Evolutionary conservation across 1,140 invertebrate species (phyloP), one percentile per base, ranked within the genome.

Genomic region (Ceratosolen solmsi): DNA sequence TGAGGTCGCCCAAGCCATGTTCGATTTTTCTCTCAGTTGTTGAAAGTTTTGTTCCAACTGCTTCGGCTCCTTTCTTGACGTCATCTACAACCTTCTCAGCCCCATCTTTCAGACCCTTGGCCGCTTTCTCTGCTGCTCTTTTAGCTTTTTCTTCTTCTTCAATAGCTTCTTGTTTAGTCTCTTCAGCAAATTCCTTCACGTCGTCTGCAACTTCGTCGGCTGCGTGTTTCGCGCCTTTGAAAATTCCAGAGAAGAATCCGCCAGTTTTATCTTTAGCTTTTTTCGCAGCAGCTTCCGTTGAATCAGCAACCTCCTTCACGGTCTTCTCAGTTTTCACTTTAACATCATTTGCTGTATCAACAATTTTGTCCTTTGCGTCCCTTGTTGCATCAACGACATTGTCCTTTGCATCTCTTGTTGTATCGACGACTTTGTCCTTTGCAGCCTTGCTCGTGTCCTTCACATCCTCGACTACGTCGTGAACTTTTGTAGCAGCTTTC

Each of bases 121-220:
- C 88, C 0, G 82, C 60, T 25, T 74, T 51, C 1, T 84, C 84
- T 22, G 72, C 72, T 17, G 72, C 36, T 51, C 46, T 25, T 30
- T 71, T 71, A 2, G 54, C 54, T n/a, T 49, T 60, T 30, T 63
- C 63, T 73, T 82, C 65, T 71, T 80, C 82, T 49, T 84, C 75
- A 0, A 72, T 25, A 38, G 87, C 83, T 41, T 86, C 75, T 65
- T 80, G 75, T 49, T 83, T 85, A 1, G 81, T 83, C 41, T 87
- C 86, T n/a, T 90, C 87, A 22, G 87, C 78, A 63, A 88, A 86
- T 73, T 88, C 82, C 11, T 87, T 86, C 11, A 90, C 84, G 36
- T 88, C 87, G 49, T 90, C 87, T 8, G 87, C 80, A 27, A 87
- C 85, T 70, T 90, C 86, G 51, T 87, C 86, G 38, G 86, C 86